Conservation (phyloP, 2,888 invertebrate genomes). For the Acholoe squamosa region DNA sequence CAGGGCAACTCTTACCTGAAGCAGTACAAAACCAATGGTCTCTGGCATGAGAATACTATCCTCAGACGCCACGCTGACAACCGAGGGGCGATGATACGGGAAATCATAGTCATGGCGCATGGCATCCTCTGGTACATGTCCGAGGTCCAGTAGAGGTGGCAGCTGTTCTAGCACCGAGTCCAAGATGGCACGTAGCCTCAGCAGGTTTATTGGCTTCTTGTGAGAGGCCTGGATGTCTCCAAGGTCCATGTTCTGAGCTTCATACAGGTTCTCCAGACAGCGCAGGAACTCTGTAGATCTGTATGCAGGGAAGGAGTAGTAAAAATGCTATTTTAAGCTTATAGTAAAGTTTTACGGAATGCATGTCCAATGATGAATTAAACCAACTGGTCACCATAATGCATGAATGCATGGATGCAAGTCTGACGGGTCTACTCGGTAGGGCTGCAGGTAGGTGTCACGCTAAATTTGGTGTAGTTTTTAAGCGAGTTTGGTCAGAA, state of each 20-base stretch:
- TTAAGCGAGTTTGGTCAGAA: no score
- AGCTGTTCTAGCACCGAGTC: conserved; percentile 80
- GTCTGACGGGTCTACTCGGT: no score
- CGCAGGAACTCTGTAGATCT: conserved; percentile 76
- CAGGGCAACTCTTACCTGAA: conserved; percentile 76
- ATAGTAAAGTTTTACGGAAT: no score
- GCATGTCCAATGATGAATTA: no score
- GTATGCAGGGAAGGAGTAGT: no score
- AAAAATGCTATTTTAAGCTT: no score
- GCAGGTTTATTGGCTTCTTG: conserved; percentile 52
- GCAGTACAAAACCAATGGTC: conserved; percentile 79
- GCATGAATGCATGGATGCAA: no score
- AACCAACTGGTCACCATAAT: no score
- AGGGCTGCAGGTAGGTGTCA: no score
- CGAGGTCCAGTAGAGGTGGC: conserved; percentile 80
- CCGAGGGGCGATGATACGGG: conserved; percentile 81
- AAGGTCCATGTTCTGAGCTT: conserved; percentile 79
- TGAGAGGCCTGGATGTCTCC: conserved; percentile 72
- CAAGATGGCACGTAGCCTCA: conserved; percentile 77
- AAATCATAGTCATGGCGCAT: conserved; percentile 75
- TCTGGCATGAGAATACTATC: conserved; percentile 79
- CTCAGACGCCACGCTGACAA: conserved; percentile 77
- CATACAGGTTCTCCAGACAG: conserved; percentile 78
- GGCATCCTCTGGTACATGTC: conserved; percentile 70
- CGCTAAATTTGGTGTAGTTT: no score